A percentile compares a stretch with the other conserved stretches of the same genome.
Evolutionary conservation across 37 sponge, comb jelly and placozoan genomes (phyloP).

Genomic region (Cladorhizidae sp.): DNA sequence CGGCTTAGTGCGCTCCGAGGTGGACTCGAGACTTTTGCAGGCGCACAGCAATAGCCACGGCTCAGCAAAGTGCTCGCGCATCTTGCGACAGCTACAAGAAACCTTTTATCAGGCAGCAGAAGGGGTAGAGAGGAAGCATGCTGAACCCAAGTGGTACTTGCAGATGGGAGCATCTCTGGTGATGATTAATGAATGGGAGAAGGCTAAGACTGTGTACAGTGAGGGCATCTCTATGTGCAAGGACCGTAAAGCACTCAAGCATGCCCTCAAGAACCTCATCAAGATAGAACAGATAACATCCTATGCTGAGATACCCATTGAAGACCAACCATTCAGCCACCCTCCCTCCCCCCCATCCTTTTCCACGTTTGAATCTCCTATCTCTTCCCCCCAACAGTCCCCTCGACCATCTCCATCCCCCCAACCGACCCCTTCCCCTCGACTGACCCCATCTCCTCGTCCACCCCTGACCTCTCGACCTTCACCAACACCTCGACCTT

Average conservation of each 20-base stretch:
- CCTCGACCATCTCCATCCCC: neutral
- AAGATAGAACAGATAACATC: constrained; percentile 39
- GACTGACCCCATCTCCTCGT: neutral
- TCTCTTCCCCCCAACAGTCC: neutral
- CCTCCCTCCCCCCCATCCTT: neutral
- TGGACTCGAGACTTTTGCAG: constrained; percentile 4
- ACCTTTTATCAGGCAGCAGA: constrained; percentile 34
- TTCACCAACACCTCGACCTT: neutral
- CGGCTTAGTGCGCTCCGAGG: constrained; percentile 42
- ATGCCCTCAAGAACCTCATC: constrained; percentile 43
- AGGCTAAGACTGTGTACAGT: constrained; percentile 62
- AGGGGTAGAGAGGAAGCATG: constrained; percentile 2
- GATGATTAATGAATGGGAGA: constrained; percentile 70
- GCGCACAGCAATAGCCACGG: neutral
- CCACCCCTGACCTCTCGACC: neutral
- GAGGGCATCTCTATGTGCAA: constrained; percentile 71
- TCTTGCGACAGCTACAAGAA: constrained; percentile 28
- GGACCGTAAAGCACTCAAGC: constrained; percentile 35
- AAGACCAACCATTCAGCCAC: constrained; percentile 5
- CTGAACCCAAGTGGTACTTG: constrained; percentile 59
- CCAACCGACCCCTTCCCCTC: neutral
- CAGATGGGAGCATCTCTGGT: constrained; percentile 68
- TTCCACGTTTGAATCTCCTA: neutral
- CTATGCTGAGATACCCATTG: constrained; percentile 19
- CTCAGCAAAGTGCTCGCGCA: constrained; percentile 6